phyloP scores from a whole-genome alignment of 2,888 invertebrate genomes.

The Epirrhoe tristata region DNA sequence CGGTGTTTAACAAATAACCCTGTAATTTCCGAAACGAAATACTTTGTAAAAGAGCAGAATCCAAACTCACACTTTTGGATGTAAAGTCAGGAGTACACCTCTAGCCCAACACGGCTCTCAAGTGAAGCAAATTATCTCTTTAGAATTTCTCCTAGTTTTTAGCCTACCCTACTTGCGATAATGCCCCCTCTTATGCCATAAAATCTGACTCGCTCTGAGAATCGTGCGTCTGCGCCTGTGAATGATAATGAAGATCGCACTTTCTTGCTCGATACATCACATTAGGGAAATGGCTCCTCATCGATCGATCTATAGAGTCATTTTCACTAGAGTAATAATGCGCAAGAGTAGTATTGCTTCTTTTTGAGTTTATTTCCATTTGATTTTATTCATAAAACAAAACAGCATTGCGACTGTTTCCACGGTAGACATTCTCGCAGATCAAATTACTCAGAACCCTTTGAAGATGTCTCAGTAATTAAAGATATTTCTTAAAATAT shows the following conservation, averaged over 20 bases:
- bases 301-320: constrained; percentile 21
- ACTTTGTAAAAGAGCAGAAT: too few relatives aligned
- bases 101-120: too few relatives aligned
- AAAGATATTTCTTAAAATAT: too few relatives aligned
- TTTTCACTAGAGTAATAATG: constrained; percentile 19
- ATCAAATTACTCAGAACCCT: too few relatives aligned
- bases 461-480: too few relatives aligned
- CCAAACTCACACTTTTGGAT: too few relatives aligned
- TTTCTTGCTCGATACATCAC: constrained; percentile 30
- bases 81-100: too few relatives aligned
- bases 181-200: constrained; percentile 20
- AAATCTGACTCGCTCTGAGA: constrained; percentile 21
- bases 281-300: constrained; percentile 23
- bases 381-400: too few relatives aligned
- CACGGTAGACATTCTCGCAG: too few relatives aligned
- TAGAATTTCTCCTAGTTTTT: background rate
- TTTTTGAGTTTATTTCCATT: background rate
- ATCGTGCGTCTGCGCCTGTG: constrained; percentile 28
- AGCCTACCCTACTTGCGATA: constrained; percentile 5
- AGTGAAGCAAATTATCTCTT: background rate
- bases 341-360: background rate
- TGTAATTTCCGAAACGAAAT: too few relatives aligned
- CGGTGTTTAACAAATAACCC: too few relatives aligned
- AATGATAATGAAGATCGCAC: constrained; percentile 25
- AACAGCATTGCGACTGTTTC: too few relatives aligned